Evolutionary conservation across 2,888 invertebrate species (phyloP).

Genomic region (Trichopoda pennipes): DNA sequence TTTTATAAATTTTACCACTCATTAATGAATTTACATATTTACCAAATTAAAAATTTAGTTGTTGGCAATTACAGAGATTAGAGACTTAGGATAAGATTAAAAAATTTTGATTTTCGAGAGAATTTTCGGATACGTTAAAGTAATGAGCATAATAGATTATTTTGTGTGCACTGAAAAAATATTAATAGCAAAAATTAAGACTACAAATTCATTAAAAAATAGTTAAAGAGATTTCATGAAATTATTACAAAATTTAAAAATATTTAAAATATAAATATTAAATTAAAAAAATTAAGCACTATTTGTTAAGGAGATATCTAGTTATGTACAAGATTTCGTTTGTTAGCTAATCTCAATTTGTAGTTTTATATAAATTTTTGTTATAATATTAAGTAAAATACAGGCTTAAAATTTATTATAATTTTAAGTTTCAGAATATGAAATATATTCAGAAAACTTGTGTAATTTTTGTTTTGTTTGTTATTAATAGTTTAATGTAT

Average conservation of each 20-base stretch:
- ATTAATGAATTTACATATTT: too few species aligned
- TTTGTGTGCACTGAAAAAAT: too few species aligned
- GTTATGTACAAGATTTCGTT: constrained; percentile 43
- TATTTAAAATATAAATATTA: not conserved
- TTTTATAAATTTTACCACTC: too few species aligned
- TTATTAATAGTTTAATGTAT: constrained; percentile 12
- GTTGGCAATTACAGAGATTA: too few species aligned
- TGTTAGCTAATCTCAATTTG: not conserved
- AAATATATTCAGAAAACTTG: constrained; percentile 15
- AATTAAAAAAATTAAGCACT: not conserved
- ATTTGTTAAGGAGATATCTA: constrained; percentile 25
- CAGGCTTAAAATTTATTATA: constrained; percentile 48
- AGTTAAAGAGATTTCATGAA: constrained; percentile 72
- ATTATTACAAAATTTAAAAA: constrained; percentile 21
- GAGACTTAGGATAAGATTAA: too few species aligned
- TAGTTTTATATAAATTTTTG: constrained; percentile 4
- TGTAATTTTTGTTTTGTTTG: constrained; percentile 6
- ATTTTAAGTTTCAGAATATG: not conserved
- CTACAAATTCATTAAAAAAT: too few species aligned
- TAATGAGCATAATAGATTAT: too few species aligned
- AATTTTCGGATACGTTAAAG: too few species aligned
- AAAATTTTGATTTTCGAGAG: too few species aligned
- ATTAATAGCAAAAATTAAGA: too few species aligned
- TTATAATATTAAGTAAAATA: constrained; percentile 12
- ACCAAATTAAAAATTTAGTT: too few species aligned